Evolutionary conservation across 2,888 invertebrate species (phyloP).

Genomic region (Taphrorychus bicolor): DNA sequence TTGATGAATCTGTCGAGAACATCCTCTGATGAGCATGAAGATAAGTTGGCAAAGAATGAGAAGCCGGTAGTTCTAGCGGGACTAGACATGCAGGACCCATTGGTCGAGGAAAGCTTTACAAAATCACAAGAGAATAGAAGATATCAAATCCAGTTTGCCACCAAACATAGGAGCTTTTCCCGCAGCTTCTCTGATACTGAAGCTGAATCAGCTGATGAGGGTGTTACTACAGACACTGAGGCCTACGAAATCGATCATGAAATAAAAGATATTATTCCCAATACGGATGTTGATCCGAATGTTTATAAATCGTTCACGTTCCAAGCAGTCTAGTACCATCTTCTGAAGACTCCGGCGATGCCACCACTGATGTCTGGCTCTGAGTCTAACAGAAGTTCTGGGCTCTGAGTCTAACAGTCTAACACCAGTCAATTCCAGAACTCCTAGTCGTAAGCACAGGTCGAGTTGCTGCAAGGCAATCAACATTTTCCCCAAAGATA

Average conservation of each 20-base stretch:
- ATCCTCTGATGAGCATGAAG: slow-evolving; percentile 59
- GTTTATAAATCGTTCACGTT: slow-evolving; percentile 28
- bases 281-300: slow-evolving; percentile 39
- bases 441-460: too few relatives aligned
- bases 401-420: too few relatives aligned
- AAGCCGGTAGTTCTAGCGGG: slow-evolving; percentile 46
- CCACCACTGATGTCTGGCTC: slow-evolving; percentile 56
- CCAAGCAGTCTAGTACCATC: slow-evolving; percentile 8
- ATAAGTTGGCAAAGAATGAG: slow-evolving; percentile 40
- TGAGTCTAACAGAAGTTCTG: too few relatives aligned
- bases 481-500: too few relatives aligned
- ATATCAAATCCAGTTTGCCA: slow-evolving; percentile 42
- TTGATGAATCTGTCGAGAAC: slow-evolving; percentile 53
- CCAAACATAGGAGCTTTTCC: slow-evolving; percentile 35
- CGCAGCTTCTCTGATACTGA: slow-evolving; percentile 10
- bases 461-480: too few relatives aligned
- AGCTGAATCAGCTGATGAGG: slow-evolving; percentile 39
- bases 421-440: too few relatives aligned
- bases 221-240: slow-evolving; percentile 44
- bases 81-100: slow-evolving; percentile 46
- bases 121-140: slow-evolving; percentile 25
- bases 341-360: slow-evolving; percentile 17
- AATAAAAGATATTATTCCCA: slow-evolving; percentile 34
- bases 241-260: slow-evolving; percentile 49
- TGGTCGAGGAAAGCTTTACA: slow-evolving; percentile 46